These are phyloP conservation scores for Cyprinodon variegatus DNA, from an alignment of 2,113 vertebrate species.

Conservation along the genomic window DNA sequence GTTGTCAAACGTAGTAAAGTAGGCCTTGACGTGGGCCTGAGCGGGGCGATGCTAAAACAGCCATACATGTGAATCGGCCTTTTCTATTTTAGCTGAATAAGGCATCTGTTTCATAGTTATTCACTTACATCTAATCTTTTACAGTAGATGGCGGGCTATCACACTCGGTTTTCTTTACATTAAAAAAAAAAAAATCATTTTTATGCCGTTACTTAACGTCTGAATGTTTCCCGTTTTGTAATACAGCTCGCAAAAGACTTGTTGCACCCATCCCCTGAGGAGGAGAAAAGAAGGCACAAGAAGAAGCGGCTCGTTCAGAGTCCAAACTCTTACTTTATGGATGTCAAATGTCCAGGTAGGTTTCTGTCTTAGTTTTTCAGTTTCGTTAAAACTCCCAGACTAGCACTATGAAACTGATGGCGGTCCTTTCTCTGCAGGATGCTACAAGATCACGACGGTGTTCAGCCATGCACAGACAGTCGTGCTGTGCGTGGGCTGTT, in stretches of 20 bases:
- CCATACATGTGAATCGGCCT: not conserved
- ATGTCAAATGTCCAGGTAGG: slow-evolving; percentile 90
- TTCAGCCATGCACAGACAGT: slow-evolving; percentile 86
- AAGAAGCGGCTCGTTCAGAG: slow-evolving; percentile 93
- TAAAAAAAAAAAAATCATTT: too few species aligned
- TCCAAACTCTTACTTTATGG: slow-evolving; percentile 94
- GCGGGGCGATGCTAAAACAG: not conserved
- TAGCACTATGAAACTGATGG: too few species aligned
- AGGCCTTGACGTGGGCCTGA: slow-evolving; percentile 50
- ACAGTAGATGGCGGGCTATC: too few species aligned
- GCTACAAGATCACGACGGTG: slow-evolving; percentile 86
- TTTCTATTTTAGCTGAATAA: not conserved
- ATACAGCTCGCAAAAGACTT: slow-evolving; percentile 88
- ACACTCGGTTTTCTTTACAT: too few species aligned
- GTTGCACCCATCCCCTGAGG: slow-evolving; percentile 90
- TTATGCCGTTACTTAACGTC: too few species aligned
- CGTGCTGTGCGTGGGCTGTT: slow-evolving; percentile 84
- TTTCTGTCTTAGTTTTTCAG: not conserved
- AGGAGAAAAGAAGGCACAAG: slow-evolving; percentile 93
- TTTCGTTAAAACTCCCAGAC: not conserved
- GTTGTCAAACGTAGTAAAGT: slow-evolving; percentile 25
- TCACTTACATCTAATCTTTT: not conserved
- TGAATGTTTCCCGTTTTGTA: not conserved
- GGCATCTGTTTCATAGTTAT: not conserved
- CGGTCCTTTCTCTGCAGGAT: slow-evolving; percentile 64